Evolutionary conservation across 2,888 invertebrate genomes (phyloP), one percentile per base, ranked within the genome.

Genomic region (Drosophila percnosoma): DNA sequence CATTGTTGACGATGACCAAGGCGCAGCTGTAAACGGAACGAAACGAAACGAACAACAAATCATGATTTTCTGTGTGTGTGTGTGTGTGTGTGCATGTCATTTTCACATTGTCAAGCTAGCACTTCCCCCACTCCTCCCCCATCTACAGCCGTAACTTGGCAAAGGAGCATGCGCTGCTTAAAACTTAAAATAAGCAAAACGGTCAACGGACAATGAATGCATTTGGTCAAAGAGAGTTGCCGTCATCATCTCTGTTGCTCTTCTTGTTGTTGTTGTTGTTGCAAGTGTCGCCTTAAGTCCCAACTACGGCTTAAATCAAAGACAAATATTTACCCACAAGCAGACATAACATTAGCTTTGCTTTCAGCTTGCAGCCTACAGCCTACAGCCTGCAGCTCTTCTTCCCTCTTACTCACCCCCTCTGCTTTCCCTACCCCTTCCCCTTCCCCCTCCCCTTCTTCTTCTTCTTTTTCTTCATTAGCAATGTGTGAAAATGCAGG

Each of bases 301-400:
- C 54, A 76, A 68, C 76, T 78, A 78, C 86, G 90, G 84, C 89
- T 83, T 83, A 90, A 91, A 90, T 89, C 91, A 91, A 90, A 90
- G 87, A 67, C 83, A 90, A 90, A 90, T 84, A 89, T 89, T 90
- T 87, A 81, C 73, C 62, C 61, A 69, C 71, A 80, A 68, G 62
- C 73, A 78, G 69, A 73, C 74, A 45, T 24, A 72, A 63, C 61
- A 78, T 78, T 75, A 70, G 75, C 69, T 58, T 65, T 59, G 55
- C 54, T 36, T 59, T 67, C 53, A 59, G 64, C 51, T 34, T 40
- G 51, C 2, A 51, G 24, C 57, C 21, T 21, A 10, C 48, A 11
- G 51, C 18, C 21, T 10, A 31, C 48, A 11, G 51, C 18, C 18
- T 10, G 52, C 53, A 11, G 38, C 51, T 29, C 51, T 13, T 29